A percentile compares a stretch with the other conserved stretches of the same genome.
Conservation (phyloP, 2,888 invertebrate species). For the Pheosia tremula region DNA sequence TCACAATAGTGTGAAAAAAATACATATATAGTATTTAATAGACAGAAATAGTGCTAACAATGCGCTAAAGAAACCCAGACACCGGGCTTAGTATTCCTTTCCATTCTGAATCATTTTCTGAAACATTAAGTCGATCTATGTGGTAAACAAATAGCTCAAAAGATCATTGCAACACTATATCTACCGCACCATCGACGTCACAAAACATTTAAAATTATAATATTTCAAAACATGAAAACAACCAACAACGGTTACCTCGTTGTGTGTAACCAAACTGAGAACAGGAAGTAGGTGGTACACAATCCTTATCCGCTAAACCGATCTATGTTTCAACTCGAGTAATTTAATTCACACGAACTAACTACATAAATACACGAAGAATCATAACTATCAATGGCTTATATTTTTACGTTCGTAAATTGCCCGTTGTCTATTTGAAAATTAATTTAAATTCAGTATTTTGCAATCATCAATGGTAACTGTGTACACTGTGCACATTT, state of each 20-base stretch:
- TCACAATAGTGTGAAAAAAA: too few relatives aligned
- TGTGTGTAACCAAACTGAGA: constrained; percentile 35
- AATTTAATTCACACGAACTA: constrained; percentile 36
- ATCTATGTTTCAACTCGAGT: constrained; percentile 40
- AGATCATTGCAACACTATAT: not conserved
- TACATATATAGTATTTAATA: too few relatives aligned
- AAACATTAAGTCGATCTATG: too few relatives aligned
- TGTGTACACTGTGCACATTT: not conserved
- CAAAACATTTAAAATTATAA: too few relatives aligned
- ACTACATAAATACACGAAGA: constrained; percentile 29
- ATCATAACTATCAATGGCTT: constrained; percentile 9
- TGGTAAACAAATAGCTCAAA: not conserved
- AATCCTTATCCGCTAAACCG: constrained; percentile 52
- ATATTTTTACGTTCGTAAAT: constrained; percentile 13
- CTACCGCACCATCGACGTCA: not conserved
- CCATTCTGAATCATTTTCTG: too few relatives aligned
- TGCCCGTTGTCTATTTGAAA: constrained; percentile 19
- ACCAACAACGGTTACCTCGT: constrained; percentile 37
- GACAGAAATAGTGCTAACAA: too few relatives aligned
- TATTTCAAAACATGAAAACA: too few relatives aligned
- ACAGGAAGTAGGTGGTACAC: constrained; percentile 59
- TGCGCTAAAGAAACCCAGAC: too few relatives aligned
- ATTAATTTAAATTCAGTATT: constrained; percentile 4
- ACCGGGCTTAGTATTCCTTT: too few relatives aligned
- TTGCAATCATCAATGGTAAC: not conserved